Evolutionary conservation across 2,888 invertebrate genomes (phyloP).

Genomic region (Elysia crispata): DNA sequence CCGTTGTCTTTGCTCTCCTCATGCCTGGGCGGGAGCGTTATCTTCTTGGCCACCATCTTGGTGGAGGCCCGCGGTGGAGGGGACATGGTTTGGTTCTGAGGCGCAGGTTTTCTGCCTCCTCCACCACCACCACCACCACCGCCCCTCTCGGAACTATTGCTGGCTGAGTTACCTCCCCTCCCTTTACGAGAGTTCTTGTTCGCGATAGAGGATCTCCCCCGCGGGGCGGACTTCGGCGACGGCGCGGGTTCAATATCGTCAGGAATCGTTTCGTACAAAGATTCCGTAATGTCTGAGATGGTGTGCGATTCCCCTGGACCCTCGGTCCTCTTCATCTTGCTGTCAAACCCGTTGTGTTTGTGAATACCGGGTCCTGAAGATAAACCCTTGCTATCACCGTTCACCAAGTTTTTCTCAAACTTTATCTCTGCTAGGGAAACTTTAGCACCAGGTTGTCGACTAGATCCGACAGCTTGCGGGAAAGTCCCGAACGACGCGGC

Average conservation of each 20-base stretch:
- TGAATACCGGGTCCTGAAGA: neutral
- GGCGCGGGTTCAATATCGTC: neutral
- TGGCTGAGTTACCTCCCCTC: conserved; percentile 42
- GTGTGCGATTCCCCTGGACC: neutral
- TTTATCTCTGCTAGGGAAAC: neutral
- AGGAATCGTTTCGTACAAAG: neutral
- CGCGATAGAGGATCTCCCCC: neutral
- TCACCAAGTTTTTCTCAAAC: neutral
- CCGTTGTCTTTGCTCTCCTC: neutral
- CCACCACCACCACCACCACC: conserved; percentile 45
- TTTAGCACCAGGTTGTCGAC: neutral
- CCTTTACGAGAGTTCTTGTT: conserved; percentile 22
- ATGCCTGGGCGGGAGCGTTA: conserved; percentile 16
- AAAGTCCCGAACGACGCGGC: conserved; percentile 32
- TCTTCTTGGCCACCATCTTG: neutral
- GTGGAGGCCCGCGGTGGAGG: neutral
- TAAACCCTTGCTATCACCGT: neutral
- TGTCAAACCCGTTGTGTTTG: neutral
- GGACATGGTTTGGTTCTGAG: neutral
- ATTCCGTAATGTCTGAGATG: neutral
- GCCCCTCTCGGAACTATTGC: conserved; percentile 19
- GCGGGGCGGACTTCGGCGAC: neutral
- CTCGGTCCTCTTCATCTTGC: neutral
- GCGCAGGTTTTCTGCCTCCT: neutral
- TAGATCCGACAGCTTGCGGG: conserved; percentile 20